These are phyloP conservation scores for Oscheius sp. DNA, from an alignment of 1,140 invertebrate species.

Conservation along the genomic window DNA sequence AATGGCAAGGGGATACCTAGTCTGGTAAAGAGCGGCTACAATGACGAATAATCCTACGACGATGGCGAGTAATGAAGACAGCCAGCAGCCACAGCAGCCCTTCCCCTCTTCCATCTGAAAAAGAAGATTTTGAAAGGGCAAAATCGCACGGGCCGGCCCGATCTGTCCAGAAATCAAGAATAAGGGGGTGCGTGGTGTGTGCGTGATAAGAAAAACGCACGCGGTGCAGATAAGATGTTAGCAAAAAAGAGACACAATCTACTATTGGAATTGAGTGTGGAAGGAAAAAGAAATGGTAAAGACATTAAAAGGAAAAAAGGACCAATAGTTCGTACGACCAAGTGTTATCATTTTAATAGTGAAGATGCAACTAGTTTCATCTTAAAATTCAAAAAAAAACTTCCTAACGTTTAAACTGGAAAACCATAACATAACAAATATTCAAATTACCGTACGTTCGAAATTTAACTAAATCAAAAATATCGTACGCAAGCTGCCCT, in stretches of 20 bases:
- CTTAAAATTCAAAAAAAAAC: neutral
- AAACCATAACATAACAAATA: neutral
- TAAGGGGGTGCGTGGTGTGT: too few relatives aligned
- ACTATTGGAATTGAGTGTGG: neutral
- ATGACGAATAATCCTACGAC: neutral
- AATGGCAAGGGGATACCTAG: neutral
- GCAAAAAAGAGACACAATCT: neutral
- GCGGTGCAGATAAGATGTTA: neutral
- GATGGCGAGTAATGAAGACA: neutral
- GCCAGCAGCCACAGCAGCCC: neutral
- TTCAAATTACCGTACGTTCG: too few relatives aligned
- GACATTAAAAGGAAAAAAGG: neutral
- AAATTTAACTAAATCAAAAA: too few relatives aligned
- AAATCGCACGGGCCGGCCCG: too few relatives aligned
- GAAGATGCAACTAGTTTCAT: too few relatives aligned
- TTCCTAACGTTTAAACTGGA: neutral
- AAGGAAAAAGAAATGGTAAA: neutral
- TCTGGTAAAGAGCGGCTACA: neutral
- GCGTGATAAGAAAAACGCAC: neutral
- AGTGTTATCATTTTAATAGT: too few relatives aligned
- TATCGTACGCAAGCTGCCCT: too few relatives aligned
- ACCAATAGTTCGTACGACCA: too few relatives aligned
- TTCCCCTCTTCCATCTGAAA: neutral
- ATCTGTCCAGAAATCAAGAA: too few relatives aligned
- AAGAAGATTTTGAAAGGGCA: too few relatives aligned